Evolutionary conservation across 2,888 invertebrate species (phyloP), one percentile per base, ranked within the genome.

Genomic region (Resseliella maxima): DNA sequence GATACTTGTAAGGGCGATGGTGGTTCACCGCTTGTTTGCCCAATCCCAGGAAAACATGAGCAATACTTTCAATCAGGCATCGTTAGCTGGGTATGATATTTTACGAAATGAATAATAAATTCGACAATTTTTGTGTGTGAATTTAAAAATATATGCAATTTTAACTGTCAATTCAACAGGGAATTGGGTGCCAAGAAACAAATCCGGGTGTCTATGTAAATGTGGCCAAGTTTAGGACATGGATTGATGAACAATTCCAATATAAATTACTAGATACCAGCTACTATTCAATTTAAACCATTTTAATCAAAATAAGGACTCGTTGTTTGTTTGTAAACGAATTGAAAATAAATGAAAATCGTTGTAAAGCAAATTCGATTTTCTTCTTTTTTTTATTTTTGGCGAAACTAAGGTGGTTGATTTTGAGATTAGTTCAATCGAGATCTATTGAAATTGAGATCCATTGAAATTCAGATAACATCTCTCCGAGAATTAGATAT

Each of bases 11-110:
- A 8, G 21, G 90, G 91, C 1, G 96, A 96, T 89, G 96, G 96
- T 0, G 96, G 96, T 0, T 94, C 95, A 6, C 95, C 96, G 0
- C 90, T 96, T 5, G 94, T 95, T n/a, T 96, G 96, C 88, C 93
- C 94, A 0, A 90, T 94, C 85, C 90, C 90, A 87, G 93, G 92
- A 45, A 89, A 90, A 85, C 89, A 89, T 0, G 88, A 88, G 15
- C 91, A 91, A 36, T 94, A 92, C 88, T 92, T 92, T 0, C 94
- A 90, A n/a, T 88, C 87, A 12, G 90, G 90, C 15, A 88, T 90
- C 0, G 90, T 90, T 0, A 88, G 95, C 0, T 96, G 96, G 96
- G 96, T n/a, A n/a, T n/a, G n/a, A n/a, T n/a, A n/a, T n/a, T n/a
- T n/a, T n/a, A n/a, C n/a, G n/a, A n/a, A n/a, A n/a, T n/a, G n/a